A percentile compares a stretch with the other conserved stretches of the same genome.
phyloP scores from a whole-genome alignment of 1,140 invertebrate genomes.

The Carcinoscorpius rotundicauda region DNA sequence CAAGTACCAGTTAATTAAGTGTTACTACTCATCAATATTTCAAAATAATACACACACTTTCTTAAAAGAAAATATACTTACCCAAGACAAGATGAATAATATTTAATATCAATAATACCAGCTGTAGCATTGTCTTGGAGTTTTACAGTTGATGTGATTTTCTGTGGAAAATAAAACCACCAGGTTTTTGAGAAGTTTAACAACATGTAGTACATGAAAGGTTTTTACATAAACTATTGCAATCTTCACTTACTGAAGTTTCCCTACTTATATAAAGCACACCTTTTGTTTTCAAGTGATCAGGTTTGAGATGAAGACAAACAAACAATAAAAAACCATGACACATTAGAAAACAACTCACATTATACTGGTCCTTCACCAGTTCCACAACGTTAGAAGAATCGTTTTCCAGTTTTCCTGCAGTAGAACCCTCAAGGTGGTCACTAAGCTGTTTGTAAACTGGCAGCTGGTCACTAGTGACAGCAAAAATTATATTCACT shows the following conservation, averaged over 20 bases:
- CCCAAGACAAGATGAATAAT: slow-evolving; percentile 65
- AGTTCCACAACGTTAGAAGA: slow-evolving; percentile 88
- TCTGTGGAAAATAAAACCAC: slow-evolving; percentile 39
- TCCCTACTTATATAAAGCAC: too few relatives aligned
- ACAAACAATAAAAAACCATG: too few relatives aligned
- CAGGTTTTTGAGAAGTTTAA: slow-evolving; percentile 1
- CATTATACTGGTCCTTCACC: slow-evolving; percentile 75
- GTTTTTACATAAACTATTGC: too few relatives aligned
- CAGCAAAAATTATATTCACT: slow-evolving; percentile 97
- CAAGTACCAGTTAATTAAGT: too few relatives aligned
- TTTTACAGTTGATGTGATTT: slow-evolving; percentile 84
- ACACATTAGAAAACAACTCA: slow-evolving; percentile 36
- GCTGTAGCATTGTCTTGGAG: slow-evolving; percentile 78
- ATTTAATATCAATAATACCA: slow-evolving; percentile 68
- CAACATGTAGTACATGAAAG: background rate
- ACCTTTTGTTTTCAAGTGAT: too few relatives aligned
- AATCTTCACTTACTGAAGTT: too few relatives aligned
- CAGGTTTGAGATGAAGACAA: too few relatives aligned
- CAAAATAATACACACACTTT: too few relatives aligned
- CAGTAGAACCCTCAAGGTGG: slow-evolving; percentile 62
- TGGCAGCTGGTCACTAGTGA: slow-evolving; percentile 68
- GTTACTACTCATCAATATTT: too few relatives aligned
- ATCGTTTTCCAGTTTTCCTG: slow-evolving; percentile 70
- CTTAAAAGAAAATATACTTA: slow-evolving; percentile 22
- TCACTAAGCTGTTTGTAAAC: slow-evolving; percentile 70